phyloP scores from a whole-genome alignment of 23 tunicate species.

The Phallusia fumigata region DNA sequence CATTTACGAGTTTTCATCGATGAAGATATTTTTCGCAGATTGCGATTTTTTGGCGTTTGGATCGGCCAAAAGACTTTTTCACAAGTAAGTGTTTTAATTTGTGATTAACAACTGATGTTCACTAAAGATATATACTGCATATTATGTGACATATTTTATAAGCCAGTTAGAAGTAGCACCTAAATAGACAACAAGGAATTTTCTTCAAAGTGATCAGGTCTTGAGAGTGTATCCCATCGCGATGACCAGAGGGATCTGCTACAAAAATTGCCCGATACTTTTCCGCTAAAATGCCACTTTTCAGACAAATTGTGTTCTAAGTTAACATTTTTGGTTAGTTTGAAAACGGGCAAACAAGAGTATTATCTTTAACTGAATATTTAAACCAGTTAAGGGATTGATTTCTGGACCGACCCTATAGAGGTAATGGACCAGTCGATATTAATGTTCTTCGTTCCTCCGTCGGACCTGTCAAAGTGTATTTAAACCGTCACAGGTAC shows the following conservation, averaged over 20 bases:
- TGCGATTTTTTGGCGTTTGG: neutral
- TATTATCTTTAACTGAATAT: too few relatives aligned
- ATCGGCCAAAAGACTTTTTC: neutral
- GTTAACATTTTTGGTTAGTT: too few relatives aligned
- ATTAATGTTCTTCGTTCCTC: neutral
- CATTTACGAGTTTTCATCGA: neutral
- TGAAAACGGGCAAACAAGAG: too few relatives aligned
- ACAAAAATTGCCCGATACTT: neutral
- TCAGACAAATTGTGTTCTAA: neutral
- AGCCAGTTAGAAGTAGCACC: too few relatives aligned
- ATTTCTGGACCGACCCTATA: conserved; percentile 19
- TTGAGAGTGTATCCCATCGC: conserved; percentile 22
- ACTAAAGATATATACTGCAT: neutral
- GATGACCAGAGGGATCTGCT: conserved; percentile 19
- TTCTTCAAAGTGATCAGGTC: conserved; percentile 29
- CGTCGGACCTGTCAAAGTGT: conserved; percentile 12
- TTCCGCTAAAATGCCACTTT: neutral
- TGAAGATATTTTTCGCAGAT: neutral
- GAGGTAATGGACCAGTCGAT: conserved; percentile 6
- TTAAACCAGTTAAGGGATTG: neutral
- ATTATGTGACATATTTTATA: too few relatives aligned
- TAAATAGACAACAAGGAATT: too few relatives aligned
- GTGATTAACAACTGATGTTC: neutral
- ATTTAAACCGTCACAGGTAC: conserved; percentile 11
- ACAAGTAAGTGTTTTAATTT: neutral